Base-by-base conservation (phyloP, 1,140 invertebrate species). In the Oryzaephilus surinamensis region DNA sequence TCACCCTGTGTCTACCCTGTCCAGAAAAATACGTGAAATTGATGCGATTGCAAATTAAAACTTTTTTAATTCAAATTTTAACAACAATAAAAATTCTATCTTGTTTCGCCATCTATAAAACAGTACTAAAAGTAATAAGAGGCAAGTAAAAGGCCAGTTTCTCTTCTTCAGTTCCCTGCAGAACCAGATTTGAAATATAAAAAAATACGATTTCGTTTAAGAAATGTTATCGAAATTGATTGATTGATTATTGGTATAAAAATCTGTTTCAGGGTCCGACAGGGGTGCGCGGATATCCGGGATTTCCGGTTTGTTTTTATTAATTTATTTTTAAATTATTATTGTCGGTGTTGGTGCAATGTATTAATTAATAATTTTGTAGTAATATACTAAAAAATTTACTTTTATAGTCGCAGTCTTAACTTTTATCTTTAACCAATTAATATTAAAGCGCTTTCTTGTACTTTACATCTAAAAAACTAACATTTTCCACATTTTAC, bases 291-390 rank as follows among this genome's bases (percentile, higher is more conserved):
- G 67, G 66, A 53, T 70, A 60, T 62, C 67, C 66, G 54, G 67
- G 66, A 62, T 69, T 69, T 62, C 67, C 67, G 67, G 66, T 69
- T 66, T 62, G 65, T 69, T 56, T 40, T 38, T 23, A 32, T 47
- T 42, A 47, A 47, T 51, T 40, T 44, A 53, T 50, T 52, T 52
- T 33, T 24, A 7, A 4, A 4, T 24, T 24, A 24, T 4, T 24
- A n/a, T 24, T 24, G 10, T 24, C 11, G 23, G 11, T 24, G 2
- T 3, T 24, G 10, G 23, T 24, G 11, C 10, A 10, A 1, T 21
- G 20, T 21, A 21, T 21, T n/a, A 21, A 10, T 21, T 21, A 10
- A 10, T 21, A 21, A 21, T 6, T 6, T 1, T 21, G 20, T 21
- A 21, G 20, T 21, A 21, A 6, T 6, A 21, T 21, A 21, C n/a